Base-by-base conservation (phyloP, 1,140 invertebrate species). In the Dendrolimus punctatus region DNA sequence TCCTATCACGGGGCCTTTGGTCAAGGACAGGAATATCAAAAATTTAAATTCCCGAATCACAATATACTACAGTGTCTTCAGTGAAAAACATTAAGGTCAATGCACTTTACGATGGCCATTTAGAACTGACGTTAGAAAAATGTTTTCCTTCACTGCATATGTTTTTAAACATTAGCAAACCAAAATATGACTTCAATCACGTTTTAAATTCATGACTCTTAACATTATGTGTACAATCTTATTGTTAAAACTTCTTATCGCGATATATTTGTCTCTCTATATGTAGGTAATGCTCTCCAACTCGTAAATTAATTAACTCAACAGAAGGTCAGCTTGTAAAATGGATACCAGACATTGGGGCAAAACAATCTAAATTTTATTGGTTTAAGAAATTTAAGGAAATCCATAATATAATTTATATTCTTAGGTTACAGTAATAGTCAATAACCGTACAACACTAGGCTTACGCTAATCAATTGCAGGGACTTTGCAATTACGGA, bases 1-100 rank as follows among this genome's bases (percentile, higher is more conserved):
- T 66, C 52, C 37, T 53, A 61, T 59, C 68, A 66, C 66, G 64
- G 57, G 60, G 59, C 51, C 51, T 50, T 39, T 51, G 61, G 62
- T 71, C 73, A 76, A 73, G 73, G 73, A 61, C 70, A 70, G 36
- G 47, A 8, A 38, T 44, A 73, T 70, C 49, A 44, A 56, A 67
- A 73, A 69, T 73, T 71, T 60, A 73, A 56, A 76, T 70, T 64
- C 9, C 62, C 50, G 49, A 66, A 65, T 58, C 66, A 64, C 62
- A 44, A 55, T 56, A 53, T 64, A 60, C 60, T 56, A 62, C 56
- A 58, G 52, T 63, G 55, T 51, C 58, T 51, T 40, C 54, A 57
- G 51, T 45, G 51, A 51, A 63, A 63, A 59, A 55, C 55, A 50
- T 47, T 46, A 50, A 55, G 68, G 64, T 73, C 66, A 57, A 54